Evolutionary conservation across 2,113 vertebrate species (phyloP), one percentile per base, ranked within the genome.

Genomic region (Cardinalis cardinalis): DNA sequence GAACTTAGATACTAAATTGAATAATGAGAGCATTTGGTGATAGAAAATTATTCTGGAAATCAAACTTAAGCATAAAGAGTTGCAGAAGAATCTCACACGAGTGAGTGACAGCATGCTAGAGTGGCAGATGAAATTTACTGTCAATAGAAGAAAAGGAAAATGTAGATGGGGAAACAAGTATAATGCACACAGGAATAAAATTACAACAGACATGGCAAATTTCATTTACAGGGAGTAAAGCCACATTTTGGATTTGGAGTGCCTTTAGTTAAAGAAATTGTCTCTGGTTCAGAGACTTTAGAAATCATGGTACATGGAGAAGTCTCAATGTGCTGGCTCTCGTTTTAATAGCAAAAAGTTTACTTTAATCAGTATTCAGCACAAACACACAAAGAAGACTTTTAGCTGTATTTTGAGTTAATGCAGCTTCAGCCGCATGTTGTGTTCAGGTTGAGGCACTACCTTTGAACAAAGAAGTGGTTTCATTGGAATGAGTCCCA

Each of bases 91-190:
- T 94, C 82, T 94, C 53, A 46, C 55, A 84, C 24, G 63, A 95
- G 38, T 92, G 93, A 96, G 84, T 95, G 95, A 96, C 94, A 96
- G 93, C 91, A 79, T 87, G 93, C 59, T 94, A 89, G 82, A 95
- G 81, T 91, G 87, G 87, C 94, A 95, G 95, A 92, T 94, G 81
- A 96, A 93, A 95, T 92, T 95, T 95, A 91, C 91, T 95, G 94
- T 94, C 89, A 93, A 92, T 96, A 95, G 89, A 92, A 82, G 84
- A 85, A 93, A 95, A 84, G 61, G 89, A 94, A 92, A 88, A 90
- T 84, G 66, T 92, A 92, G 84, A 92, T 89, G 71, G 59, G 84
- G 78, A 95, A 96, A 94, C 89, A 95, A 87, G 74, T 92, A 79
- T 76, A 92, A 82, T 65, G 87, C 84, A 91, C 63, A 49, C 38